Conservation (phyloP, 2,797 vertebrate genomes). For the Sebastes goodei region DNA sequence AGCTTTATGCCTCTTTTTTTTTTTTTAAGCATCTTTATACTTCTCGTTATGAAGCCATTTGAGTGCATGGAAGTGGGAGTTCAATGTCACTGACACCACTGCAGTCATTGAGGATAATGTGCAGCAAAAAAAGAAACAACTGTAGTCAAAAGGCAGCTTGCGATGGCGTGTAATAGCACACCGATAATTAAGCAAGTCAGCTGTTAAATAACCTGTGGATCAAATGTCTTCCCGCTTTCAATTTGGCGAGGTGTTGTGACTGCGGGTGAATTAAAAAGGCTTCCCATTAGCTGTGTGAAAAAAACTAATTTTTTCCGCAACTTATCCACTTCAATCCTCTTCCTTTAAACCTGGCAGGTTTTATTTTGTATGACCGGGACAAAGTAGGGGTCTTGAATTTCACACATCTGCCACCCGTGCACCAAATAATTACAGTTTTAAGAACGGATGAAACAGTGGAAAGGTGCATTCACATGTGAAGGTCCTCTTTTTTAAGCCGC, state of each 20-base stretch:
- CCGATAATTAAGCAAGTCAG: constrained; percentile 25
- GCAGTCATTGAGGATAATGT: constrained; percentile 12
- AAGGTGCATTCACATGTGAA: constrained; percentile 24
- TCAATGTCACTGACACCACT: neutral
- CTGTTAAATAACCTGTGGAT: constrained; percentile 44
- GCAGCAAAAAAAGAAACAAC: neutral
- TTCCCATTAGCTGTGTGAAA: neutral
- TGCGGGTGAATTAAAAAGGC: constrained; percentile 11
- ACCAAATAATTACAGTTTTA: neutral
- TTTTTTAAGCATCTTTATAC: neutral
- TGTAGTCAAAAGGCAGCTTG: neutral
- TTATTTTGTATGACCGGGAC: neutral
- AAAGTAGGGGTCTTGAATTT: neutral
- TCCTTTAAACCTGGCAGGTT: neutral
- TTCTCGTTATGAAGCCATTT: neutral
- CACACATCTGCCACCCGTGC: neutral
- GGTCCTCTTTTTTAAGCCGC: constrained; percentile 18
- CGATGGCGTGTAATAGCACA: constrained; percentile 11
- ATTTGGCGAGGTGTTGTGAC: constrained; percentile 24
- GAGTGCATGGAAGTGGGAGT: neutral
- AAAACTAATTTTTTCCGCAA: neutral
- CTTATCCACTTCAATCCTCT: neutral
- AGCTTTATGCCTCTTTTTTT: neutral
- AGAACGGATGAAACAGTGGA: neutral
- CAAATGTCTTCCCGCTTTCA: constrained; percentile 29